phyloP scores from a whole-genome alignment of 2,888 invertebrate species.

The Drosophila melanosoma region DNA sequence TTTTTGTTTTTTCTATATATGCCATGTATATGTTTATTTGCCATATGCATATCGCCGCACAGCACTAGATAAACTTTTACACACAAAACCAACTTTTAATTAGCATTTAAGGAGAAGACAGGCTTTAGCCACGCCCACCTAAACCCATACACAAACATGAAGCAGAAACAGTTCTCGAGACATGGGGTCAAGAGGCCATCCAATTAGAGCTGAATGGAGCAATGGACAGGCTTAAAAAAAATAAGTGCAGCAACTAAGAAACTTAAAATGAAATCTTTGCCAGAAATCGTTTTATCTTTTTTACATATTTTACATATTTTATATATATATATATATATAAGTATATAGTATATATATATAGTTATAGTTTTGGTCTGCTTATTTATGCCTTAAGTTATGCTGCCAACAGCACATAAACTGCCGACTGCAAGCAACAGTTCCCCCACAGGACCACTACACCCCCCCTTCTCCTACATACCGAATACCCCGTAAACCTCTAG shows the following conservation, averaged over 20 bases:
- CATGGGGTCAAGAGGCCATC: conserved; percentile 32
- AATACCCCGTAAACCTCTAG: conserved; percentile 22
- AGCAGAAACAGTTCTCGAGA: conserved; percentile 10
- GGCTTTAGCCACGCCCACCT: conserved; percentile 11
- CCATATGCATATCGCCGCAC: conserved; percentile 58
- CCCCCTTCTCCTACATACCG: not conserved
- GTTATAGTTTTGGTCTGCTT: conserved; percentile 65
- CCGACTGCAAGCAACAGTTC: conserved; percentile 54
- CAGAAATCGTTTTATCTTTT: conserved; percentile 8
- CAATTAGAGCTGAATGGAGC: conserved; percentile 44
- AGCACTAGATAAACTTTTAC: conserved; percentile 55
- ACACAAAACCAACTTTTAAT: conserved; percentile 72
- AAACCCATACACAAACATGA: conserved; percentile 10
- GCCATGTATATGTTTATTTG: conserved; percentile 59
- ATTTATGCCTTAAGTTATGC: conserved; percentile 76
- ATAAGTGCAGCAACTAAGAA: conserved; percentile 27
- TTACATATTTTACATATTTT: conserved; percentile 6
- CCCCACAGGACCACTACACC: not conserved
- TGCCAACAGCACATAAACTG: conserved; percentile 76
- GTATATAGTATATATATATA: conserved; percentile 42
- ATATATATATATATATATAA: conserved; percentile 2
- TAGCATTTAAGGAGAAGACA: conserved; percentile 72
- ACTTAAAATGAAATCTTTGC: conserved; percentile 36
- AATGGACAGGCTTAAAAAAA: conserved; percentile 27
- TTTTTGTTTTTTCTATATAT: conserved; percentile 3